phyloP scores from a whole-genome alignment of 1,140 invertebrate species.

The Trachelipus rathkii region DNA sequence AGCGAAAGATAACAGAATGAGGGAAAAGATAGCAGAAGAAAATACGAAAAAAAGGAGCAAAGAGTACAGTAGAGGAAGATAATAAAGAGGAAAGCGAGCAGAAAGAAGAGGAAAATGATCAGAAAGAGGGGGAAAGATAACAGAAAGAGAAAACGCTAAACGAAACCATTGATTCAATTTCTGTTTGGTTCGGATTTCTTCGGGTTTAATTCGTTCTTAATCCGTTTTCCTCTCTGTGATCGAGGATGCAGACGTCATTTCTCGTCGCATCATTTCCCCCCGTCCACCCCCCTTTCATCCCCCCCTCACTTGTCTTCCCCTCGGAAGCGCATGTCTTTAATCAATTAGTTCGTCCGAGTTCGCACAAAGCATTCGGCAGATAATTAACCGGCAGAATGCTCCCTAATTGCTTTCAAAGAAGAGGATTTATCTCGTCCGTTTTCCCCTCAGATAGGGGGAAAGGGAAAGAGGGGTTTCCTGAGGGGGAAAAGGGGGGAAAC shows the following conservation, averaged over 20 bases:
- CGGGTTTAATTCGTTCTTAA: not conserved
- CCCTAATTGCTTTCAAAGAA: constrained; percentile 4
- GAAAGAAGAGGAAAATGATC: too few relatives aligned
- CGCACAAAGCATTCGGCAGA: constrained; percentile 1
- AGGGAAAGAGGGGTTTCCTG: not conserved
- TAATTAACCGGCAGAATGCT: constrained; percentile 7
- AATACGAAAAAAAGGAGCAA: too few relatives aligned
- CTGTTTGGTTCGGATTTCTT: not conserved
- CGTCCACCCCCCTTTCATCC: not conserved
- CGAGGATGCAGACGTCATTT: not conserved
- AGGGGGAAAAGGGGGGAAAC: not conserved
- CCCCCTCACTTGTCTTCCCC: not conserved
- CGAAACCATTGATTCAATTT: too few relatives aligned
- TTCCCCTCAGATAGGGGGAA: not conserved
- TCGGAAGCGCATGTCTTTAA: not conserved
- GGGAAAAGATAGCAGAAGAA: too few relatives aligned
- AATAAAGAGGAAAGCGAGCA: too few relatives aligned
- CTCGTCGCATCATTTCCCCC: not conserved
- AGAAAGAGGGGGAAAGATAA: too few relatives aligned
- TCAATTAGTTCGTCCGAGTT: constrained; percentile 2
- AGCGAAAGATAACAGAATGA: too few relatives aligned
- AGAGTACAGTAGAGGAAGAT: too few relatives aligned
- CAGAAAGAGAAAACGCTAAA: too few relatives aligned
- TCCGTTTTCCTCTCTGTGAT: not conserved
- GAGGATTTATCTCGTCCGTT: not conserved